phyloP scores from a whole-genome alignment of 1,140 invertebrate species.

The Sarcophaga peregrina region DNA sequence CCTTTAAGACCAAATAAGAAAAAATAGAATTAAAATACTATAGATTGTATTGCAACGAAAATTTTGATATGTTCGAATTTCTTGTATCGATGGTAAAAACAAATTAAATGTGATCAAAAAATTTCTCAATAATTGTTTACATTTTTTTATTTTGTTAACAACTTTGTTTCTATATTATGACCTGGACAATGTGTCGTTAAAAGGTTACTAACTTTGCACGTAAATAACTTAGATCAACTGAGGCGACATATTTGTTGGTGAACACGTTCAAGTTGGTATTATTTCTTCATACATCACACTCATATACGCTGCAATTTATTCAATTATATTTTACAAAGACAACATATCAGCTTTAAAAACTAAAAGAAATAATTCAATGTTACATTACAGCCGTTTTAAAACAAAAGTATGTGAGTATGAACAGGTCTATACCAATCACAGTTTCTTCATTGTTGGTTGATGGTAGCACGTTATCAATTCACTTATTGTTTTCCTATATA shows the following conservation, averaged over 20 bases:
- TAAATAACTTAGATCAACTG: neutral
- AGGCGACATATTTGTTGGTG: neutral
- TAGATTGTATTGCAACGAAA: no score
- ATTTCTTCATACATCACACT: neutral
- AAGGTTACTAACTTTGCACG: no score
- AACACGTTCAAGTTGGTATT: neutral
- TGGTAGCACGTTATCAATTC: constrained; percentile 33
- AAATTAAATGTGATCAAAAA: no score
- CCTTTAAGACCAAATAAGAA: no score
- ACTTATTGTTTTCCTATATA: constrained; percentile 2
- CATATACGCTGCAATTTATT: neutral
- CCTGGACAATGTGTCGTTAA: no score
- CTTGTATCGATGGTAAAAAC: no score
- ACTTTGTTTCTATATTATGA: no score
- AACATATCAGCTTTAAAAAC: neutral
- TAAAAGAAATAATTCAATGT: neutral
- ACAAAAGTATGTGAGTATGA: neutral
- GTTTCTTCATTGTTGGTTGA: constrained; percentile 7
- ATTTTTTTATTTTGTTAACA: no score
- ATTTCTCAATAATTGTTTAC: no score
- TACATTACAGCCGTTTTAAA: neutral
- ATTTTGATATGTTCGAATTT: no score
- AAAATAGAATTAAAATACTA: no score
- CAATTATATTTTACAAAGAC: neutral
- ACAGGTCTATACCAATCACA: neutral